Evolutionary conservation across 1,140 invertebrate species (phyloP).

Genomic region (Neotoxoptera formosana): DNA sequence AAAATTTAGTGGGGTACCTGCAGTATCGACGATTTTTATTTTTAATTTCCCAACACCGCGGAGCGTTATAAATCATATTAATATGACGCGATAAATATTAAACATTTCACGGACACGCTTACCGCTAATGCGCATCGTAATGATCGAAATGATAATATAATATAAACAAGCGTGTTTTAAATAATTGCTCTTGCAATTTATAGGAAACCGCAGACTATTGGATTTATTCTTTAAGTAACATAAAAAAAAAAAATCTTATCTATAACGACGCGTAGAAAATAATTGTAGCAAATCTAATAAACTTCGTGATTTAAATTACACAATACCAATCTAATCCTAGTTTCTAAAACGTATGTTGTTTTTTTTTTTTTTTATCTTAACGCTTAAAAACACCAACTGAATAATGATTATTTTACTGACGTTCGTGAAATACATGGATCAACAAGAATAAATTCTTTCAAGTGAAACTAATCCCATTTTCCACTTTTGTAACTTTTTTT

Average conservation of each 20-base stretch:
- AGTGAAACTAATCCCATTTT: constrained; percentile 25
- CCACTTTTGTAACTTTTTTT: neutral
- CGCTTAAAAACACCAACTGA: constrained; percentile 6
- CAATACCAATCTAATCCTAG: neutral
- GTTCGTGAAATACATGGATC: neutral
- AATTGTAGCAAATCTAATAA: neutral
- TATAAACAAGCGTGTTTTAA: neutral
- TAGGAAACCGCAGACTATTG: neutral
- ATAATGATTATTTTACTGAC: neutral
- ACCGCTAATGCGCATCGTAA: neutral
- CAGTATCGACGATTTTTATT: neutral
- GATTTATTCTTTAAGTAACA: neutral
- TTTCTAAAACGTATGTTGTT: neutral
- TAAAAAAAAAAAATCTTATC: no score
- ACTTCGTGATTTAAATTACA: neutral
- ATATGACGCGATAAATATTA: neutral
- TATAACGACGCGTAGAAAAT: neutral
- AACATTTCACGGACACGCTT: neutral
- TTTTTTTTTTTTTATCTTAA: constrained; percentile 13
- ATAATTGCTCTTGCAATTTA: neutral
- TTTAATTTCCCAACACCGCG: neutral
- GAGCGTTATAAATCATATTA: neutral
- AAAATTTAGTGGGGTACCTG: neutral
- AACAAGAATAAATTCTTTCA: constrained; percentile 20
- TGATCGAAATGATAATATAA: neutral